Evolutionary conservation across 1,140 invertebrate genomes (phyloP), one percentile per base, ranked within the genome.

Genomic region (Berghia stephanieae): DNA sequence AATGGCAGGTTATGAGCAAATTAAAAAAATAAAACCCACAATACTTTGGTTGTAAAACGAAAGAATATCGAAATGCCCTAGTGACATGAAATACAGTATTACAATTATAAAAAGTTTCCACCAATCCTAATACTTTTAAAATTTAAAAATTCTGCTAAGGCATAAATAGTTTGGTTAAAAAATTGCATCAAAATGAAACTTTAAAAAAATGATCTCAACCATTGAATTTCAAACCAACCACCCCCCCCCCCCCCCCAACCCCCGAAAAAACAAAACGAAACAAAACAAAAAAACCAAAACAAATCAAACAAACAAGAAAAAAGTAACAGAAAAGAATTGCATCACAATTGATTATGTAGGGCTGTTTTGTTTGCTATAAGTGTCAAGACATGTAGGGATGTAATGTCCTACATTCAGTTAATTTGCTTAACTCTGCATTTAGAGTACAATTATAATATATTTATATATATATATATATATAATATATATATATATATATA

Each of bases 61-160:
- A n/a, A n/a, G n/a, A n/a, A n/a, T n/a, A n/a, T n/a, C n/a, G n/a
- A n/a, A n/a, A n/a, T n/a, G n/a, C n/a, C n/a, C n/a, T 60, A 60
- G 55, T 60, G 31, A 31, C 34, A 60, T 21, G n/a, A 60, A 24
- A 24, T 24, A 31, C 34, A 60, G 55, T 5, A 10, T 21, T n/a
- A 10, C 34, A 6, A 31, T 60, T 8, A 31, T 60, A 10, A 31
- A 24, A 24, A 31, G 10, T 13, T 49, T 13, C 10, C n/a, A 49
- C 10, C n/a, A 49, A n/a, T 49, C 10, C 10, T 49, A 49, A n/a
- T 49, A 49, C 10, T 67, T 21, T 73, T 43, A 36, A 4, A 5
- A 42, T 87, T 69, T 81, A 71, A 95, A 96, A 38, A 42, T 49
- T 49, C n/a, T 49, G n/a, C n/a, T 49, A n/a, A 49, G n/a, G n/a